Evolutionary conservation across 2,113 vertebrate genomes (phyloP).

Genomic region (Percopsis transmontana): DNA sequence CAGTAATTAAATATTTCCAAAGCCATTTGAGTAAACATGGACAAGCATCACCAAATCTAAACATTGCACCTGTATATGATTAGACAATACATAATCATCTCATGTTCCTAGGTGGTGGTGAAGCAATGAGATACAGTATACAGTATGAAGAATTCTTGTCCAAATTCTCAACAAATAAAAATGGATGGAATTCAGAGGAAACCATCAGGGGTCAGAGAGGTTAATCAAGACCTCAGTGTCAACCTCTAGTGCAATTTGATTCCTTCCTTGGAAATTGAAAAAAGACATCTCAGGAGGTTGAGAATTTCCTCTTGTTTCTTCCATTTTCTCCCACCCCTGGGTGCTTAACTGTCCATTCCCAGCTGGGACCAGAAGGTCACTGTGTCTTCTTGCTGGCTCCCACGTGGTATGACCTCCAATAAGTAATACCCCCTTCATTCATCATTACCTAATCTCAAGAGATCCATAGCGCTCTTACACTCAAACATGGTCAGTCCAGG

Average conservation of each 20-base stretch:
- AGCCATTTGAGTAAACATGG: background rate
- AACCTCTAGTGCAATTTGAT: constrained; percentile 6
- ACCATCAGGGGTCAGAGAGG: too few relatives aligned
- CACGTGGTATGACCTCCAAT: too few relatives aligned
- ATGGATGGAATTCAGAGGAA: too few relatives aligned
- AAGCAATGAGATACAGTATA: background rate
- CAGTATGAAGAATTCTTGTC: background rate
- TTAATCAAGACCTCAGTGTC: background rate
- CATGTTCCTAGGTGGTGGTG: background rate
- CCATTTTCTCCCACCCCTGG: too few relatives aligned
- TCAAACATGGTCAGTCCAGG: background rate
- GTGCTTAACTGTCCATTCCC: too few relatives aligned
- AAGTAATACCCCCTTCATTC: too few relatives aligned
- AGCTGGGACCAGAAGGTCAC: too few relatives aligned
- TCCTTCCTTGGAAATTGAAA: constrained; percentile 5
- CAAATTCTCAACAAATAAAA: background rate
- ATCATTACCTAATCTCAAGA: too few relatives aligned
- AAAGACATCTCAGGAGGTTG: too few relatives aligned
- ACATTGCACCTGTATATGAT: background rate
- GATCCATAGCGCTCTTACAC: too few relatives aligned
- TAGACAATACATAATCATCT: background rate
- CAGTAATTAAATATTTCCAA: background rate
- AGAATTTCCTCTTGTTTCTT: too few relatives aligned
- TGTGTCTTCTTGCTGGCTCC: too few relatives aligned
- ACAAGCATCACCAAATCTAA: background rate